phyloP scores from a whole-genome alignment of 2,888 invertebrate genomes.

The Anarsia innoxiella region DNA sequence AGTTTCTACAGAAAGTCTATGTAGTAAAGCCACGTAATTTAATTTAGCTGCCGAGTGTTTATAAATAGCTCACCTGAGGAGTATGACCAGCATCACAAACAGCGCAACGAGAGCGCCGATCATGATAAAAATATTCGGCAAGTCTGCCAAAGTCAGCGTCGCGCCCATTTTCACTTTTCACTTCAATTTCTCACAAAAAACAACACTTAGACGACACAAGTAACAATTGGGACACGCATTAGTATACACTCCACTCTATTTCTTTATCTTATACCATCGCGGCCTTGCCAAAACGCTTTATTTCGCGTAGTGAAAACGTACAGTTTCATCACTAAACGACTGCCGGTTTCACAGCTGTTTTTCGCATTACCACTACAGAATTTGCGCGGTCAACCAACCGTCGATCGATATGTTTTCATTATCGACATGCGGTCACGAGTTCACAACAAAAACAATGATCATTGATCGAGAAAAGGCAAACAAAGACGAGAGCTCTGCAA shows the following conservation, averaged over 20 bases:
- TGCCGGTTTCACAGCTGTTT: slow-evolving; percentile 34
- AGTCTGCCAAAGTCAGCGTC: slow-evolving; percentile 80
- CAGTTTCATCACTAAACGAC: slow-evolving; percentile 32
- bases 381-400: slow-evolving; percentile 22
- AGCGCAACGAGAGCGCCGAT: slow-evolving; percentile 82
- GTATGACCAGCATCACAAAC: slow-evolving; percentile 83
- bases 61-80: slow-evolving; percentile 77
- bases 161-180: slow-evolving; percentile 64
- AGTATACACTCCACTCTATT: slow-evolving; percentile 39
- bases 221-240: slow-evolving; percentile 37
- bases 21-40: no score
- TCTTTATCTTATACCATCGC: slow-evolving; percentile 34
- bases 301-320: slow-evolving; percentile 36
- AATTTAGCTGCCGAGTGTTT: no score
- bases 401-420: slow-evolving; percentile 33
- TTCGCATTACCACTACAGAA: slow-evolving; percentile 30
- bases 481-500: slow-evolving; percentile 31
- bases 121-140: slow-evolving; percentile 85
- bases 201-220: slow-evolving; percentile 31
- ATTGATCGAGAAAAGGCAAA: slow-evolving; percentile 48
- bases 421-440: slow-evolving; percentile 27
- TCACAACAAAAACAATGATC: slow-evolving; percentile 66
- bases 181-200: no score
- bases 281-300: slow-evolving; percentile 33
- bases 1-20: no score